Evolutionary conservation across 2,113 vertebrate species (phyloP), one percentile per base, ranked within the genome.

Genomic region (Indicator maculatus): DNA sequence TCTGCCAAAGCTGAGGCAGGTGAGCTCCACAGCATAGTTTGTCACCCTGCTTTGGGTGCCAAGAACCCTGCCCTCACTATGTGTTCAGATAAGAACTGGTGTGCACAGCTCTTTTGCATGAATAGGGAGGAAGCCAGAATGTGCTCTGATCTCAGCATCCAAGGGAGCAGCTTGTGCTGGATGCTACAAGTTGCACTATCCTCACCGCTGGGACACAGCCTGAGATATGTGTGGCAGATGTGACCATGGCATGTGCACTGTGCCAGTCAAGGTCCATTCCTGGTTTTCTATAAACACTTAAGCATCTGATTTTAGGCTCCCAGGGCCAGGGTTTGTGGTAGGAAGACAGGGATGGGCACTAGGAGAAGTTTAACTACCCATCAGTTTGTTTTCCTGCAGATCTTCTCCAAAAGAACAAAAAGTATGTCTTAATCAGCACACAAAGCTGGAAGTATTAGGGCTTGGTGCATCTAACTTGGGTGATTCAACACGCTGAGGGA

Each of bases 11-110:
- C 53, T 81, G 61, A 60, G 30, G 47, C 31, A 65, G 17, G 18
- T 58, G 39, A 28, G 16, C 12, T 80, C 50, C 26, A 47, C 8
- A 6, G 11, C 9, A 9, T 1, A 12, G 8, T 52, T 56, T 55
- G 33, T 56, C 55, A 31, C 41, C 26, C 50, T 70, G 39, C 39
- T 70, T 30, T 28, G 9, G 23, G 45, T 69, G 59, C 52, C 16
- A 24, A 70, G 41, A 30, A 8, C 60, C 20, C 45, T 63, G 53
- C 6, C 20, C 24, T 44, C 63, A 20, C 17, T 77, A 36, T 6
- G 18, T 0, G 1, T 56, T 84, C 1, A 1, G 47, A 38, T 4
- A 6, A 65, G 63, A 76, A 66, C 1, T 15, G 38, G 12, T 3
- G 36, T 61, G 27, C 28, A 5, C 0, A 0, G 31, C 55, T 26